Evolutionary conservation across 2,888 invertebrate species (phyloP).

Genomic region (Drosophila anceps): DNA sequence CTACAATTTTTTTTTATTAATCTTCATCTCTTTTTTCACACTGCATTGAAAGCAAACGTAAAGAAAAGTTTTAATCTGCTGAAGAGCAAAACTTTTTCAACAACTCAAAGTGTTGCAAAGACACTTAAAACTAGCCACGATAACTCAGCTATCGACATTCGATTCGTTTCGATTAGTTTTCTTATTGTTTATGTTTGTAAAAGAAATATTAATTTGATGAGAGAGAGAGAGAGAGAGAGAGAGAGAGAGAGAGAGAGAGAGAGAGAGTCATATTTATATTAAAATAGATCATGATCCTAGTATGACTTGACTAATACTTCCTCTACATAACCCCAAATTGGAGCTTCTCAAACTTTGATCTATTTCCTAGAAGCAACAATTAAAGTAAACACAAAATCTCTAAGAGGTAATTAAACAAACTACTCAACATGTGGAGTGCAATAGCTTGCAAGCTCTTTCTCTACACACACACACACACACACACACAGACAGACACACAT

Average conservation of each 20-base stretch:
- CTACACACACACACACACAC: too few relatives aligned
- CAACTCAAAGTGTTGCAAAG: slow-evolving; percentile 2
- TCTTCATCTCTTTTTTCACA: not conserved
- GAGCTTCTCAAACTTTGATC: not conserved
- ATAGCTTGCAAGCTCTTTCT: not conserved
- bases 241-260: too few relatives aligned
- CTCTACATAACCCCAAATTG: fast-evolving
- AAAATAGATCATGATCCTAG: too few relatives aligned
- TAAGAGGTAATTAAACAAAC: not conserved
- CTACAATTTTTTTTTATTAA: too few relatives aligned
- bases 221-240: too few relatives aligned
- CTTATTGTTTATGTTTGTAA: not conserved
- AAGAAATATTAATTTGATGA: not conserved
- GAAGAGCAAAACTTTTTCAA: slow-evolving; percentile 8
- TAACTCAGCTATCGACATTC: not conserved
- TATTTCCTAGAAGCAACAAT: not conserved
- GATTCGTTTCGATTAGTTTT: not conserved
- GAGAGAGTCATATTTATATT: too few relatives aligned
- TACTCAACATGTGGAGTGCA: not conserved
- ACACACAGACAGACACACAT: too few relatives aligned
- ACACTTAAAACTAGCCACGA: slow-evolving; percentile 1
- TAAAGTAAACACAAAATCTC: too few relatives aligned
- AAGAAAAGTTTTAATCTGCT: slow-evolving; percentile 11
- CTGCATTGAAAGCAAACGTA: not conserved
- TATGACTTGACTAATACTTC: not conserved